phyloP scores from a whole-genome alignment of 2,888 invertebrate species.

The Polylopha cassiicola region DNA sequence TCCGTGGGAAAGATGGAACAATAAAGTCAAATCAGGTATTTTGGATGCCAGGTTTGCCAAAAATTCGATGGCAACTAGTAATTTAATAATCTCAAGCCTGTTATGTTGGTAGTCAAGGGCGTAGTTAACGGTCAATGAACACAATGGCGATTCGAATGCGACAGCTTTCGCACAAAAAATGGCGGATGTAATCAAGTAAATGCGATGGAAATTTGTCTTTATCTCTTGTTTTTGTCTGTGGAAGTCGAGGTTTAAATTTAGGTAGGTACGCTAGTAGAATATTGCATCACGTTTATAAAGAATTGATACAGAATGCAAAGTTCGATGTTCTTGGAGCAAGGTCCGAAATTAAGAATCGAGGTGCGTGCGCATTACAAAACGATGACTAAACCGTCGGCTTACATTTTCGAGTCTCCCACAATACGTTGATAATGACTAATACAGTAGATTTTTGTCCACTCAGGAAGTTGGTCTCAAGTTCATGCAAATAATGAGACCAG shows the following conservation, averaged over 20 bases:
- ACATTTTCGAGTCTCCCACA: conserved; percentile 31
- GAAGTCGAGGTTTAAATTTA: no score
- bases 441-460: conserved; percentile 25
- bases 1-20: conserved; percentile 65
- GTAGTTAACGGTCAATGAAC: conserved; percentile 34
- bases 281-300: no score
- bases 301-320: conserved; percentile 37
- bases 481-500: no score
- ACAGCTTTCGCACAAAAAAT: conserved; percentile 46
- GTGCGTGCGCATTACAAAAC: conserved; percentile 63
- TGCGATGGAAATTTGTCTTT: conserved; percentile 31
- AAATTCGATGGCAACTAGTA: conserved; percentile 42
- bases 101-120: conserved; percentile 20
- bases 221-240: conserved; percentile 10
- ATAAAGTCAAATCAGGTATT: conserved; percentile 49
- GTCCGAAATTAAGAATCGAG: conserved; percentile 50
- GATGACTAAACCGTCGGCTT: conserved; percentile 54
- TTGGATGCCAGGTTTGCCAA: conserved; percentile 55
- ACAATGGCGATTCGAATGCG: conserved; percentile 48
- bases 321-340: conserved; percentile 36
- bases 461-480: no score
- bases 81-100: conserved; percentile 1
- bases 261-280: no score
- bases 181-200: conserved; percentile 55
- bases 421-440: conserved; percentile 29